A percentile compares a stretch with the other conserved stretches of the same genome.
Conservation (phyloP, 2,113 vertebrate genomes). For the Ariopsis seemanni region DNA sequence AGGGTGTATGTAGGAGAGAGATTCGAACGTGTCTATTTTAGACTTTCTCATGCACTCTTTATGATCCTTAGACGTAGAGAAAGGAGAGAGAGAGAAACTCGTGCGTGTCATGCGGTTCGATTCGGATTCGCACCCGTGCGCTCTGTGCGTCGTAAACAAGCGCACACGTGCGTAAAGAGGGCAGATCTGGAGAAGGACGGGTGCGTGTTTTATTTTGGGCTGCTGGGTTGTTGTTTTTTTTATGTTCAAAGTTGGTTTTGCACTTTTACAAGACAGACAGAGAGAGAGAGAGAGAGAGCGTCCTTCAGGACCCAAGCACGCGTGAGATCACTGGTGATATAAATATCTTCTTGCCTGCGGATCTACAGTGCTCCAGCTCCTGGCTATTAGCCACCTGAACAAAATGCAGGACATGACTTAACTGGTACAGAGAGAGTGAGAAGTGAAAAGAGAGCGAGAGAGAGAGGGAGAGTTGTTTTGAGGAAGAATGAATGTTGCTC, state of each 20-base stretch:
- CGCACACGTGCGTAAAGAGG: slow-evolving; percentile 10
- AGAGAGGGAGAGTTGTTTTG: slow-evolving; percentile 51
- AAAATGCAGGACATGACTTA: slow-evolving; percentile 74
- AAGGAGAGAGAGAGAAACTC: neutral
- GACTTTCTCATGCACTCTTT: neutral
- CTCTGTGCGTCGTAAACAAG: neutral
- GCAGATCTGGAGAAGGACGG: neutral
- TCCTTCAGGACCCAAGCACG: slow-evolving; percentile 74
- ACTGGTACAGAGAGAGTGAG: slow-evolving; percentile 47
- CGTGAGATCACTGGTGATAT: slow-evolving; percentile 89
- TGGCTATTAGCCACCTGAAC: slow-evolving; percentile 65
- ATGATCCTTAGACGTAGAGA: neutral
- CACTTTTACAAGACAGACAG: slow-evolving; percentile 25
- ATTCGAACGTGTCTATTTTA: slow-evolving; percentile 8
- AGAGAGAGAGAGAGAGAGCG: slow-evolving; percentile 66
- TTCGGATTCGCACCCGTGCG: neutral
- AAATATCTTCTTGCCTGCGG: slow-evolving; percentile 83
- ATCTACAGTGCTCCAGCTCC: slow-evolving; percentile 61
- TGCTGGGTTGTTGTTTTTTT: neutral
- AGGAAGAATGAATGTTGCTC: slow-evolving; percentile 86
- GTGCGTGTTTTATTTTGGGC: neutral
- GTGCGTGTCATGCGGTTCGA: neutral
- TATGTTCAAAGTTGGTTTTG: neutral
- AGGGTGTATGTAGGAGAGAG: neutral
- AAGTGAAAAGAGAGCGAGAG: neutral